Conservation (phyloP, 2,888 invertebrate genomes). For the Synanthedon andrenaeformis region DNA sequence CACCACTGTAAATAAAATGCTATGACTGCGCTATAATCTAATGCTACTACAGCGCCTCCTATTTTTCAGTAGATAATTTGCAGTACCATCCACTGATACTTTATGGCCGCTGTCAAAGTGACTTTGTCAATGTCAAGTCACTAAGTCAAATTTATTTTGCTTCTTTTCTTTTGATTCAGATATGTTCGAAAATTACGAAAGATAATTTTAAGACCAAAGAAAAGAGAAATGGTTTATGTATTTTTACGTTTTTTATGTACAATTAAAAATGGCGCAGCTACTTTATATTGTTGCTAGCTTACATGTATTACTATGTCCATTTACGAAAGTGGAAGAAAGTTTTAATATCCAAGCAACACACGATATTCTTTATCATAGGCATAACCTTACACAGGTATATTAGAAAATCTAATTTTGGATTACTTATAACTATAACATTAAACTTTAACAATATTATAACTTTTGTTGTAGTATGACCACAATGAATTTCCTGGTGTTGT, state of each 20-base stretch:
- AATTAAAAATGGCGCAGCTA: slow-evolving; percentile 76
- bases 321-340: slow-evolving; percentile 99
- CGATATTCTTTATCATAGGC: slow-evolving; percentile 91
- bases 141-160: no score
- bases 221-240: slow-evolving; percentile 32
- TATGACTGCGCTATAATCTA: no score
- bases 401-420: slow-evolving; percentile 60
- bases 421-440: slow-evolving; percentile 13
- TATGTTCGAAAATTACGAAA: no score
- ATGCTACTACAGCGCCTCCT: no score
- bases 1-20: no score
- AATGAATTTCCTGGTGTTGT: slow-evolving; percentile 97
- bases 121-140: no score
- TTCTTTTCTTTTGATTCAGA: no score
- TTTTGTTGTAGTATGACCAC: slow-evolving; percentile 91
- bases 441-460: slow-evolving; percentile 13
- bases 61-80: no score
- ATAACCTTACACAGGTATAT: slow-evolving; percentile 84
- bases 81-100: no score
- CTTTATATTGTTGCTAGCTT: slow-evolving; percentile 80
- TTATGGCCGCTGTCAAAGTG: no score
- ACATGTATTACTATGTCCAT: slow-evolving; percentile 90
- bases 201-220: no score
- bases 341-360: slow-evolving; percentile 99
- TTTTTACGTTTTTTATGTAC: slow-evolving; percentile 16